Conservation (phyloP, 2,888 invertebrate species). For the Empis livida region DNA sequence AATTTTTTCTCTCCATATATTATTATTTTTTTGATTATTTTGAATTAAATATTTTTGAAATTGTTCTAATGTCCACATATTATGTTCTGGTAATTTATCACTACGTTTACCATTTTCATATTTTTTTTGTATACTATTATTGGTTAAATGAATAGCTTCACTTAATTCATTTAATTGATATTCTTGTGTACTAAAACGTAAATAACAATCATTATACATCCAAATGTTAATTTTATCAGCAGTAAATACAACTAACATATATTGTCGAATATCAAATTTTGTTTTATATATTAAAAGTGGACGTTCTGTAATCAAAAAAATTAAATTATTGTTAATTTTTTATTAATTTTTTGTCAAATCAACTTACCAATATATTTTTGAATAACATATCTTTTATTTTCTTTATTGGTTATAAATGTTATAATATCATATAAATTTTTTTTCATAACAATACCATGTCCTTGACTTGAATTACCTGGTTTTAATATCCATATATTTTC, state of each 20-base stretch:
- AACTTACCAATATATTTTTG: background rate
- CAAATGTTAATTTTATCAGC: no score
- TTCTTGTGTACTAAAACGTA: no score
- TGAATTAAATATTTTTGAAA: conserved; percentile 47
- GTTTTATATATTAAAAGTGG: no score
- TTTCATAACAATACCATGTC: background rate
- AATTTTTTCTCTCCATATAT: conserved; percentile 53
- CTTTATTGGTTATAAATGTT: background rate
- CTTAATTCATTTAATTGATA: no score
- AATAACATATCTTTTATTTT: background rate
- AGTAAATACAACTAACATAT: no score
- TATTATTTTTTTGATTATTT: conserved; percentile 28
- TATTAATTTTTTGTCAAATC: no score
- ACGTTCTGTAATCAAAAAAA: no score
- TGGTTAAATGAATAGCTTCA: no score
- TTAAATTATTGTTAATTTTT: no score
- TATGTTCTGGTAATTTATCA: conserved; percentile 48
- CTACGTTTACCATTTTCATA: conserved; percentile 40
- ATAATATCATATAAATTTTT: background rate
- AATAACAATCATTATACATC: no score
- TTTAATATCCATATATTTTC: conserved; percentile 78
- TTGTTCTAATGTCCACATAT: conserved; percentile 73
- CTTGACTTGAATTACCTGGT: conserved; percentile 36
- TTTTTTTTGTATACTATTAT: conserved; percentile 66
- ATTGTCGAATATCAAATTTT: no score